phyloP scores from a whole-genome alignment of 2,113 vertebrate species.

The Speoplatyrhinus poulsoni region DNA sequence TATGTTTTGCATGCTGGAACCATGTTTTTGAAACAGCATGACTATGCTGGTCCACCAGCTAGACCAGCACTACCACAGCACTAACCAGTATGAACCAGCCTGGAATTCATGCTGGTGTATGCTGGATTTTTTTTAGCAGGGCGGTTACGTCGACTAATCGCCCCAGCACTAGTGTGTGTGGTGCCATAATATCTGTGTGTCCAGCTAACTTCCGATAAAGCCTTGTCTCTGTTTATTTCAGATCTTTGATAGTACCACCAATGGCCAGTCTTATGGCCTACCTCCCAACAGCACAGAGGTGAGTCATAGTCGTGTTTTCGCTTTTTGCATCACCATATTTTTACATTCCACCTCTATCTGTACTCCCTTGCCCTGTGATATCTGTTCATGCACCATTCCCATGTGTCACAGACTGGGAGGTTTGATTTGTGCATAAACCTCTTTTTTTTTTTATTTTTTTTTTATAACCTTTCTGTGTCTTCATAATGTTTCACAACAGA shows the following conservation, averaged over 20 bases:
- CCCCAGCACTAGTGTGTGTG: constrained; percentile 3
- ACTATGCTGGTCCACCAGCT: too few species aligned
- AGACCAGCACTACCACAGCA: too few species aligned
- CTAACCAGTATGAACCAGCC: too few species aligned
- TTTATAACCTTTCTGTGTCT: constrained; percentile 37
- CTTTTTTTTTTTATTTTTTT: constrained; percentile 11
- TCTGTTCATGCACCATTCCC: constrained; percentile 1
- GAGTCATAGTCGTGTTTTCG: constrained; percentile 29
- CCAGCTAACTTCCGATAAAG: constrained; percentile 4
- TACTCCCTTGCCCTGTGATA: constrained; percentile 5
- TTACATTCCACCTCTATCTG: constrained; percentile 41
- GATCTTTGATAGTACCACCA: constrained; percentile 85
- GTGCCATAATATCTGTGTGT: constrained; percentile 41
- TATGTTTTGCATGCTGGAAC: too few species aligned
- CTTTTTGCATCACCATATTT: constrained; percentile 2
- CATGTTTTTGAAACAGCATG: too few species aligned
- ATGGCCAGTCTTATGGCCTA: constrained; percentile 67
- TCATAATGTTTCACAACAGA: constrained; percentile 36
- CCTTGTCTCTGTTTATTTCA: constrained; percentile 56
- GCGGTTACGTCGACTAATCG: too few species aligned
- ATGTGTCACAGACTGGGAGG: neutral
- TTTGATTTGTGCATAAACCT: constrained; percentile 27
- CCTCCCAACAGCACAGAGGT: constrained; percentile 73
- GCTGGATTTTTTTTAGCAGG: too few species aligned
- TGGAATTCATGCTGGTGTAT: too few species aligned